Conservation (phyloP, 2,113 vertebrate genomes). For the Baryphthengus martii region DNA sequence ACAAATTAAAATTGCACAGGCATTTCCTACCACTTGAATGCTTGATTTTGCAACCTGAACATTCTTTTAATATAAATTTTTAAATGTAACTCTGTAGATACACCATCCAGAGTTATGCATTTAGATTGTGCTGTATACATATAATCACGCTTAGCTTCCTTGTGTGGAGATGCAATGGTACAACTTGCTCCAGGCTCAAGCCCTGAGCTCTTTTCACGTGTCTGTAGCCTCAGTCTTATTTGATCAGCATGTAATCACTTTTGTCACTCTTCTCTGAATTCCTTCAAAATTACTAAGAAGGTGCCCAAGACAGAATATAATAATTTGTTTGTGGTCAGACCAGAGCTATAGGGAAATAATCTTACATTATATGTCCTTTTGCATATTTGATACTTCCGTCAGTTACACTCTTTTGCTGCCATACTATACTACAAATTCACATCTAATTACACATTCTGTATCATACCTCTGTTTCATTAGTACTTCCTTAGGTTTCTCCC, state of each 20-base stretch:
- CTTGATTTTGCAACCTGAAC: conserved; percentile 61
- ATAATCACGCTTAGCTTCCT: conserved; percentile 41
- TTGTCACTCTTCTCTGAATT: conserved; percentile 47
- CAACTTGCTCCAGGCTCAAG: conserved; percentile 29
- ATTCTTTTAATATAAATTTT: conserved; percentile 27
- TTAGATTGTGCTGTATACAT: conserved; percentile 28
- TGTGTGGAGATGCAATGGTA: conserved; percentile 23
- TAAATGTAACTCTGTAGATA: conserved; percentile 22
- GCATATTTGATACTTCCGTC: conserved; percentile 29
- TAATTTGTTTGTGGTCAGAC: conserved; percentile 44
- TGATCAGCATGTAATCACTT: conserved; percentile 56
- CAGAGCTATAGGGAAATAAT: conserved; percentile 29
- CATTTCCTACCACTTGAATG: conserved; percentile 51
- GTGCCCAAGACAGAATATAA: conserved; percentile 9
- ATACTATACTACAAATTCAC: conserved; percentile 27
- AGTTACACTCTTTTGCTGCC: conserved; percentile 22
- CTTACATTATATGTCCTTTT: neutral
- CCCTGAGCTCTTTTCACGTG: conserved; percentile 30
- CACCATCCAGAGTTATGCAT: conserved; percentile 17
- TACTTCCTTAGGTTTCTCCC: neutral
- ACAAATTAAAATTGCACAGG: conserved; percentile 19
- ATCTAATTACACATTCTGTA: conserved; percentile 29
- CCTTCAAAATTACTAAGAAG: conserved; percentile 54
- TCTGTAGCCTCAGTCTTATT: conserved; percentile 21
- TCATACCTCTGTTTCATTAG: conserved; percentile 34